A percentile compares a stretch with the other conserved stretches of the same genome.
Conservation (phyloP, 2,113 vertebrate species). For the Rhea pennata region DNA sequence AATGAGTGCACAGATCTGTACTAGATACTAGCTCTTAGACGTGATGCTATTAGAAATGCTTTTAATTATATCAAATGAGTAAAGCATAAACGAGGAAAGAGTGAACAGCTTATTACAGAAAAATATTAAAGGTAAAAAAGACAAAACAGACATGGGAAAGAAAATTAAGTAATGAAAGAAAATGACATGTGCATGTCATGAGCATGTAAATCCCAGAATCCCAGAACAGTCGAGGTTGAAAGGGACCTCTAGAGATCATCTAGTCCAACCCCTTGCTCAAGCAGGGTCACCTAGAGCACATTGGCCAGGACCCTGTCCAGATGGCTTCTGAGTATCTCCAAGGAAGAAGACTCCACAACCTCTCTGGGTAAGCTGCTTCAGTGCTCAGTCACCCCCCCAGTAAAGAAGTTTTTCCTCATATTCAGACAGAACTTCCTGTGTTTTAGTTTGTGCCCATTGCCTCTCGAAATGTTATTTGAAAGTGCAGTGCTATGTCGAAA, state of each 20-base stretch:
- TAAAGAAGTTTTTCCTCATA: too few species aligned
- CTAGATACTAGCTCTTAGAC: not conserved
- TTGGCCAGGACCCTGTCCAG: too few species aligned
- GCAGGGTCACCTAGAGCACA: too few species aligned
- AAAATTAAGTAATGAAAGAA: not conserved
- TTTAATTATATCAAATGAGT: not conserved
- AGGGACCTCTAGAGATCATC: too few species aligned
- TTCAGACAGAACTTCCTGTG: too few species aligned
- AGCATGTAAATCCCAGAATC: not conserved
- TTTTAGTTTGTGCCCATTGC: too few species aligned
- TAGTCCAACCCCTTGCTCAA: too few species aligned
- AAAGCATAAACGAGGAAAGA: not conserved
- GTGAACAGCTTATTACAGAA: not conserved
- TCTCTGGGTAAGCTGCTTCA: too few species aligned
- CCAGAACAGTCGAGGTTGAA: too few species aligned
- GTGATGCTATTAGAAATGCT: not conserved
- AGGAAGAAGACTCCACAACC: too few species aligned
- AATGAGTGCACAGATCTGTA: rapidly evolving
- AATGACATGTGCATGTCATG: not conserved
- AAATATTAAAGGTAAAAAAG: not conserved
- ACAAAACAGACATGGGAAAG: not conserved
- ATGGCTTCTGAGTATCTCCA: too few species aligned
- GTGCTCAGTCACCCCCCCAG: too few species aligned
- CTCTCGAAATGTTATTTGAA: not conserved
- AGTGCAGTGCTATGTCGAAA: not conserved